Evolutionary conservation across 1,140 invertebrate genomes (phyloP), one percentile per base, ranked within the genome.

Genomic region (Aphelinus atriplicis): DNA sequence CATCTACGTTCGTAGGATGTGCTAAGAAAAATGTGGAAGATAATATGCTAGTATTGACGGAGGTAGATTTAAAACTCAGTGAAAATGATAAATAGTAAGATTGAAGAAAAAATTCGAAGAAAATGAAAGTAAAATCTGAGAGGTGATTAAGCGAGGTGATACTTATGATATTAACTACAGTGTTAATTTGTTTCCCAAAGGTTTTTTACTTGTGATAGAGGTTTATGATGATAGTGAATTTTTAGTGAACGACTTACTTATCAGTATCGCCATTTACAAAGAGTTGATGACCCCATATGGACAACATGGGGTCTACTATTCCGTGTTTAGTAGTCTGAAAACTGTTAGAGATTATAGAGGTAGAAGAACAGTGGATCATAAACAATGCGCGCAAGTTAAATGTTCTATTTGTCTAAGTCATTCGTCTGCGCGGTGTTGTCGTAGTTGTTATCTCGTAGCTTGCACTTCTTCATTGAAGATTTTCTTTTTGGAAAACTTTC

Each of bases 241-340:
- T 80, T 84, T 84, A 79, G 80, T 87, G 81, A 79, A 85, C 86
- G 86, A 95, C 95, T 95, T 95, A 97, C 95, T 95, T 94, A 90
- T 95, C 94, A 83, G 95, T 95, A 91, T 97, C 95, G 92, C 96
- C 95, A 92, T 95, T 95, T 89, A 96, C 94, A 92, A 96, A 95
- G 90, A 96, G 94, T 93, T 96, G 95, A 91, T 97, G 95, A 90
- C 95, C 95, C 95, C 95, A 97, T 92, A 97, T 97, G 90, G 94
- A 95, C 90, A 97, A 94, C 95, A 97, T 96, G 90, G 95, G 95
- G 92, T 97, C 95, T 93, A 96, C 94, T 92, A 96, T 95, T 91
- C 95, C 95, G 90, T 95, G 93, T 93, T 95, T 96, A 92, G 94
- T 93, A 82, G 95, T 95, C 94, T 96, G 95, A 94, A 96, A 96